Evolutionary conservation across 2,113 vertebrate genomes (phyloP), one percentile per base, ranked within the genome.

Genomic region (Pampusana beccarii): DNA sequence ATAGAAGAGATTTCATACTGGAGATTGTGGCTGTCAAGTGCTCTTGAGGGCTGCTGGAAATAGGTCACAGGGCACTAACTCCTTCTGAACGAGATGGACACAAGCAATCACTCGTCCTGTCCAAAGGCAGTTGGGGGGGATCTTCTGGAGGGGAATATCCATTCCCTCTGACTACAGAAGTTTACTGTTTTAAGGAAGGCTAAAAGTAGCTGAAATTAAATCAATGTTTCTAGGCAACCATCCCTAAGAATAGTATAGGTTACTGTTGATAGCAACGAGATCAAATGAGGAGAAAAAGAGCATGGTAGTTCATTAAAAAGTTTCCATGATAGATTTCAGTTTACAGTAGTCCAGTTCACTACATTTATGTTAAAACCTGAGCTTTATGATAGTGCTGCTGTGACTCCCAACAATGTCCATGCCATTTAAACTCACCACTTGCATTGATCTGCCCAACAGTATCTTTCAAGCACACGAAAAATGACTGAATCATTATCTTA

Each of bases 401-500:
- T 61, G 57, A 80, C 53, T 67, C 29, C 33, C 21, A 23, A 65
- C 31, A n/a, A 85, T 10, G 40, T 79, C 54, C 44, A 6, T 46
- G 74, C 57, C 93, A 92, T 95, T 92, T 95, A 91, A 72, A 62
- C 53, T 87, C 25, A 69, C 36, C 16, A 34, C 21, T 79, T 92
- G 78, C 81, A 93, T 58, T 75, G 91, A 95, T 96, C 66, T 93
- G 40, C 38, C 54, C 87, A 87, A 61, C 20, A 23, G 31, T 46
- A 94, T 33, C 73, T 70, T 95, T 93, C 84, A 88, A 90, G 58
- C 31, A 75, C 40, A 67, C 16, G 40, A 71, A 92, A 86, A 82
- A 91, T 38, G 57, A 88, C 73, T 85, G 71, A 90, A 75, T 88
- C 62, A 44, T 96, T 90, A 95, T 91, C 71, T 95, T 80, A 28